These are phyloP conservation scores for Pristionchus exspectatus DNA, from an alignment of 2,888 invertebrate genomes.

Conservation along the genomic window DNA sequence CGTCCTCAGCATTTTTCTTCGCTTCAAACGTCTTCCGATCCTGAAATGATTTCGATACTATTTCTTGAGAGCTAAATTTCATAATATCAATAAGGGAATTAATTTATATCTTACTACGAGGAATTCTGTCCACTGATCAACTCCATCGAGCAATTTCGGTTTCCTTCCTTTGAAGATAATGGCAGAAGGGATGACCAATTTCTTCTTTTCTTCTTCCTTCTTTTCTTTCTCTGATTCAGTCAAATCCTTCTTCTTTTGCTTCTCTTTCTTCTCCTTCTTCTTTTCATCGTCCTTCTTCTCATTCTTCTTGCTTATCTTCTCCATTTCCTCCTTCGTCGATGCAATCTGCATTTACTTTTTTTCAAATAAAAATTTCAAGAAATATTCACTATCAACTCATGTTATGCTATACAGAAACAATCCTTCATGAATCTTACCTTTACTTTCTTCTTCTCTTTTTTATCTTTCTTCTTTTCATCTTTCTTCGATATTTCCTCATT, in stretches of 20 bases:
- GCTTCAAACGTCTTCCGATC: not conserved
- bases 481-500: not conserved
- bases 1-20: not conserved
- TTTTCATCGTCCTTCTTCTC: not conserved
- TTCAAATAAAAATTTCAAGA: not conserved
- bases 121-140: not conserved
- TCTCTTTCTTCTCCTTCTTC: constrained; percentile 6
- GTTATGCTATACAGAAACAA: not conserved
- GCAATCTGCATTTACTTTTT: not conserved
- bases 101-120: not conserved
- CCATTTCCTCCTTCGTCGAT: not conserved
- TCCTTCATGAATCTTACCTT: not conserved
- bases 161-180: not conserved
- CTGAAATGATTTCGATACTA: not conserved
- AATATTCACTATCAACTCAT: too few relatives aligned
- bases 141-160: constrained; percentile 10
- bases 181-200: not conserved
- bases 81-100: not conserved
- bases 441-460: not conserved
- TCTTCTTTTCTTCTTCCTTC: not conserved
- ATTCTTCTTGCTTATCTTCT: not conserved
- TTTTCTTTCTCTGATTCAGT: not conserved
- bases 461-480: not conserved
- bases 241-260: not conserved
- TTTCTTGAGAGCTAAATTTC: not conserved